Base-by-base conservation (phyloP, 1,140 invertebrate species). In the Oryctes rhinoceros region DNA sequence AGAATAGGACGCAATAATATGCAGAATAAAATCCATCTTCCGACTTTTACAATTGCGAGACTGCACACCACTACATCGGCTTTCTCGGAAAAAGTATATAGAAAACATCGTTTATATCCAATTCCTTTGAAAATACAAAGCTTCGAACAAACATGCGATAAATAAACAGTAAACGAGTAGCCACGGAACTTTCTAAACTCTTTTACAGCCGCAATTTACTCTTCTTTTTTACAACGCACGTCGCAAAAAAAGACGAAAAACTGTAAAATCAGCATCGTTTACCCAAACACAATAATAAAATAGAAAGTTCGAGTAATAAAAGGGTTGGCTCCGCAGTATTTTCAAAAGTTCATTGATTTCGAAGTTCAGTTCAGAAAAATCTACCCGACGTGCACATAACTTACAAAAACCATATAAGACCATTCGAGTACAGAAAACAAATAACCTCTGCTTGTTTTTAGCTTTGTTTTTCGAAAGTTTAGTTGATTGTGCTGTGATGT, bases 261-360 rank as follows among this genome's bases (percentile, higher is more conserved):
- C 65, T 71, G 65, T 71, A 71, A 71, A 71, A 71, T 71, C 65
- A 71, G 65, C 65, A 71, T 71, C 65, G 65, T 71, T 71, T 71
- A 35, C 65, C 65, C 65, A 71, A 71, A 71, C 65, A 71, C 65
- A 71, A 37, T 37, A 71, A 71, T 71, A 71, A 71, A 71, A 71
- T 71, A 71, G 65, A 71, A 71, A 71, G 65, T 71, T 71, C 65
- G 24, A 71, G 65, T 71, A 71, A 71, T 71, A 35, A 71, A 71
- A 71, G 65, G 65, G 65, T 71, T 71, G 65, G 65, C 24, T 35
- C 65, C 65, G 53, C 37, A 71, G 18, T 71, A 71, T 71, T 71
- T 24, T 71, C 20, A 71, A 71, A 71, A 71, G 65, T 71, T 71
- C 65, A 71, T 71, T 71, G 65, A 71, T 71, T 71, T 30, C 18